These are phyloP conservation scores for Melikaiella ostensackeni DNA, from an alignment of 2,888 invertebrate genomes.

Conservation along the genomic window DNA sequence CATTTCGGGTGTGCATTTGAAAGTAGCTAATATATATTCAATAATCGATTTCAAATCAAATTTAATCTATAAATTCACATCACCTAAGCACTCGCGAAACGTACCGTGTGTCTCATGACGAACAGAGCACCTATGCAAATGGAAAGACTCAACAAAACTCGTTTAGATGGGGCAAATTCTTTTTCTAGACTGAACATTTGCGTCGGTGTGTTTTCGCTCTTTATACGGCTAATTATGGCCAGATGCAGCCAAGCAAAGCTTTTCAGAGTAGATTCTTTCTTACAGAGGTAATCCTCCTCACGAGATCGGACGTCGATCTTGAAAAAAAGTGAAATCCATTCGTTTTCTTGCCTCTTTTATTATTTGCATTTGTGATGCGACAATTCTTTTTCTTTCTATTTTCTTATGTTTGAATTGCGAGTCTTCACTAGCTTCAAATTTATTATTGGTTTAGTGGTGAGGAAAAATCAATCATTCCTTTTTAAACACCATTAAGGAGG, in stretches of 20 bases:
- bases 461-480: no score
- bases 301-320: slow-evolving; percentile 49
- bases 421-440: no score
- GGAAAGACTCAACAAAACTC: slow-evolving; percentile 33
- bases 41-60: neutral
- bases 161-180: slow-evolving; percentile 49
- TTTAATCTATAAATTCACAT: neutral
- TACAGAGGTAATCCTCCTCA: neutral
- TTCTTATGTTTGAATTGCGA: neutral
- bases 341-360: neutral
- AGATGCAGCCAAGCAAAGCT: slow-evolving; percentile 54
- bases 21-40: no score
- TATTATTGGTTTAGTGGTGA: no score
- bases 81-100: slow-evolving; percentile 48
- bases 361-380: neutral
- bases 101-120: slow-evolving; percentile 68
- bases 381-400: neutral
- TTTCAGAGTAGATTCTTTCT: slow-evolving; percentile 53
- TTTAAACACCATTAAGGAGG: no score
- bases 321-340: slow-evolving; percentile 58
- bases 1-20: no score
- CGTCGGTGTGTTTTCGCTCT: slow-evolving; percentile 60
- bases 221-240: slow-evolving; percentile 61
- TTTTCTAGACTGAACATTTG: slow-evolving; percentile 60
- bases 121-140: slow-evolving; percentile 31